phyloP scores from a whole-genome alignment of 2,113 vertebrate genomes.

The Carollia perspicillata region DNA sequence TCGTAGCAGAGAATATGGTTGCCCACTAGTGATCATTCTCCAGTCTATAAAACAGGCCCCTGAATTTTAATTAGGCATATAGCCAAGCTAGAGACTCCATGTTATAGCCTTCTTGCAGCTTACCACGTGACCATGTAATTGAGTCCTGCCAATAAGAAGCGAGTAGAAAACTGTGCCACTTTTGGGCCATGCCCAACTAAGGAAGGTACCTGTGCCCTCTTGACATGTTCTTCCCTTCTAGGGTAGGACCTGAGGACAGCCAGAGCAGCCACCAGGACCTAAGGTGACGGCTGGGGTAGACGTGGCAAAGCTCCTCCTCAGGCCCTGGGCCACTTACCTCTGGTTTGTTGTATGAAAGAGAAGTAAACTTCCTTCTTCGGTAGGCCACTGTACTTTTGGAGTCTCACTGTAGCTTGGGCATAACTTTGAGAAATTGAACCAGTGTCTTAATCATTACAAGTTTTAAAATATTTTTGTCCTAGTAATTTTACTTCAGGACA shows the following conservation, averaged over 20 bases:
- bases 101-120: neutral
- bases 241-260: neutral
- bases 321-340: neutral
- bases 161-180: neutral
- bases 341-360: neutral
- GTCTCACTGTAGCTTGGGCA: neutral
- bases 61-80: neutral
- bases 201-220: neutral
- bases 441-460: neutral
- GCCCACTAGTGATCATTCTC: neutral
- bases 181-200: neutral
- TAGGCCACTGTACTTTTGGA: neutral
- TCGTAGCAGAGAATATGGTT: neutral
- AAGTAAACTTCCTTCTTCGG: neutral
- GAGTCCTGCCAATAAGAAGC: neutral
- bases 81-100: neutral
- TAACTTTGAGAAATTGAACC: neutral
- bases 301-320: neutral
- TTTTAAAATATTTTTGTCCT: constrained; percentile 33
- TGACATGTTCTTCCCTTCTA: neutral
- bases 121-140: neutral
- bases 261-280: neutral
- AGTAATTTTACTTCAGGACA: neutral
- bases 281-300: neutral
- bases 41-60: neutral